Evolutionary conservation across 2,797 vertebrate genomes (phyloP), one percentile per base, ranked within the genome.

Genomic region (Acrocephalus scirpaceus): DNA sequence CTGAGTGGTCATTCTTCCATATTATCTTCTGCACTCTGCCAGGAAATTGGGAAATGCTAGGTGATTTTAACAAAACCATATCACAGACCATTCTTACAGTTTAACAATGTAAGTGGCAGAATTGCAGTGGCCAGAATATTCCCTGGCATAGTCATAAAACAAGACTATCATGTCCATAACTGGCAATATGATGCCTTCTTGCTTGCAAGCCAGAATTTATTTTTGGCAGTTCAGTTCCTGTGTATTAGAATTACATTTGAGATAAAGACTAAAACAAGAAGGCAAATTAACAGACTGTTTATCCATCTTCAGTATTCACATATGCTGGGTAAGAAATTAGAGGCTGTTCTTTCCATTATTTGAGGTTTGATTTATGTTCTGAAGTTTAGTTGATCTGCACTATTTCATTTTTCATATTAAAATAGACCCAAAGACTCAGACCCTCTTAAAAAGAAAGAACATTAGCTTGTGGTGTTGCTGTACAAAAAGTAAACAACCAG

Each of bases 391-490:
- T 95, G 91, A 95, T 94, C 86, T 92, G 86, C 74, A 84, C 40
- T 94, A 60, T 93, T 92, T 91, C 66, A 97, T 97, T 96, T 96
- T 95, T 96, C 88, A 92, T 96, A 96, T 97, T 94, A 88, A 94
- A 94, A 94, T 94, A 85, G 90, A 88, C 60, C 25, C 56, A 93
- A 73, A 60, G 95, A 97, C 79, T 88, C 92, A 94, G 95, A 95
- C 90, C 90, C 82, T 96, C 95, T 96, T 96, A 91, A 94, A 95
- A 94, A 93, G 90, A 90, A 90, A 91, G 90, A 96, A 60, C 91
- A 95, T 94, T 96, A 96, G 70, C 77, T 92, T 95, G 91, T 94
- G 92, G 82, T 96, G 88, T 92, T 92, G 85, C 91, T 95, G 62
- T 69, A 84, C 64, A 90, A 92, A 96, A 96, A 95, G 88, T 96